Evolutionary conservation across 2,888 invertebrate species (phyloP), one percentile per base, ranked within the genome.

Genomic region (Tetanocera ferruginea): DNA sequence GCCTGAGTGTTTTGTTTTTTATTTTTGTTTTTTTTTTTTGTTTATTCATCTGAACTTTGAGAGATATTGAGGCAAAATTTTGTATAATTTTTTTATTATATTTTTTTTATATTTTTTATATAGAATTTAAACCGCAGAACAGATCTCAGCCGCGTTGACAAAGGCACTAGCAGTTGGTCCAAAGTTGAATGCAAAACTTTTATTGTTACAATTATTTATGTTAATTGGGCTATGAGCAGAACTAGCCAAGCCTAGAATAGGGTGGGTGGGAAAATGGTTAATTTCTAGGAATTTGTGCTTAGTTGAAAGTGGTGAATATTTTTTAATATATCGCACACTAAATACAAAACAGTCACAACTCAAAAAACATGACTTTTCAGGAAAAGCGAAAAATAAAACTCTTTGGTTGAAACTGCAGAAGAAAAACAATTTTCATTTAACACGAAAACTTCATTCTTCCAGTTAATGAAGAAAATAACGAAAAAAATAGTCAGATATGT

Each of bases 1-100:
- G 72, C 81, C 67, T 79, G 81, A 82, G 75, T 86, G 85, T 86
- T 23, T 23, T n/a, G 31, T 67, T 67, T 23, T 67, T 37, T n/a
- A 23, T 67, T 19, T 14, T n/a, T n/a, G n/a, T n/a, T n/a, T n/a
- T n/a, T n/a, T n/a, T n/a, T n/a, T n/a, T n/a, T n/a, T n/a, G n/a
- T n/a, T n/a, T n/a, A n/a, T n/a, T n/a, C n/a, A n/a, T n/a, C n/a
- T 66, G 37, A 19, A 55, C 19, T 55, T 19, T 19, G 19, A 6
- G 23, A 60, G 5, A 43, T 43, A 43, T 14, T 11, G 49, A 25
- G 49, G 49, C 49, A 43, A 67, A 37, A 67, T 43, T 23, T 66
- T 11, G 14, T 11, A 43, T 43, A 37, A 4, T 37, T 37, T 67
- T 23, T 37, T 19, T 25, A 49, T 43, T 43, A 23, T n/a, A 23